phyloP scores from a whole-genome alignment of 2,113 vertebrate species.

The Peromyscus leucopus region DNA sequence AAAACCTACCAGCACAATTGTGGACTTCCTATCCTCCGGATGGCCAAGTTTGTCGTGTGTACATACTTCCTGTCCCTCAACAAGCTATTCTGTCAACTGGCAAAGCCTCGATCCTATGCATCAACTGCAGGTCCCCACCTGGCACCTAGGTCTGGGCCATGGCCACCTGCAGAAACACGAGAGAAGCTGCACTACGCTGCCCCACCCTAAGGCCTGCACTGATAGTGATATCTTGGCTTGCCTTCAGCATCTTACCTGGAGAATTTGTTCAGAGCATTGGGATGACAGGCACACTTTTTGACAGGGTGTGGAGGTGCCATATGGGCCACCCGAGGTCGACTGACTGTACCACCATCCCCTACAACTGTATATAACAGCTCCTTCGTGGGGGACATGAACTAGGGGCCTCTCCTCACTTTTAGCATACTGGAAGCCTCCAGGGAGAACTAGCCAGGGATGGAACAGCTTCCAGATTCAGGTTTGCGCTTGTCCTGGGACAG shows the following conservation, averaged over 20 bases:
- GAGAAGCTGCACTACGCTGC: constrained; percentile 90
- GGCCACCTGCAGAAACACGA: constrained; percentile 92
- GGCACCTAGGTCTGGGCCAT: constrained; percentile 88
- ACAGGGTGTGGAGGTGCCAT: constrained; percentile 92
- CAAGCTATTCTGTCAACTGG: constrained; percentile 91
- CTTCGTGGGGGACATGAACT: constrained; percentile 94
- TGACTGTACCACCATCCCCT: constrained; percentile 88
- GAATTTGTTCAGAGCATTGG: constrained; percentile 86
- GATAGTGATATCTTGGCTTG: constrained; percentile 86
- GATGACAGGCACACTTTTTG: constrained; percentile 87
- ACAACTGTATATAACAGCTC: constrained; percentile 94
- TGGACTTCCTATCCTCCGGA: constrained; percentile 88
- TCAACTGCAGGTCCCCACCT: constrained; percentile 84
- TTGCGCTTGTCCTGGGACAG: constrained; percentile 94
- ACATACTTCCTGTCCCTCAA: constrained; percentile 89
- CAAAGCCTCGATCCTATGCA: constrained; percentile 90
- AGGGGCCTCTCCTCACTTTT: constrained; percentile 91
- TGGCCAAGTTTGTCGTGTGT: constrained; percentile 91
- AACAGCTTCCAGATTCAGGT: constrained; percentile 92
- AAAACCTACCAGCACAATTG: constrained; percentile 85
- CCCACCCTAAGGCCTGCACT: constrained; percentile 89
- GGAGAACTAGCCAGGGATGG: constrained; percentile 88
- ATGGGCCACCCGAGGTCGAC: constrained; percentile 91
- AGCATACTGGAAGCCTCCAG: constrained; percentile 89
- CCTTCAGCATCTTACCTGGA: constrained; percentile 91